phyloP scores from a whole-genome alignment of 2,888 invertebrate species.

The Octodonta nipae region DNA sequence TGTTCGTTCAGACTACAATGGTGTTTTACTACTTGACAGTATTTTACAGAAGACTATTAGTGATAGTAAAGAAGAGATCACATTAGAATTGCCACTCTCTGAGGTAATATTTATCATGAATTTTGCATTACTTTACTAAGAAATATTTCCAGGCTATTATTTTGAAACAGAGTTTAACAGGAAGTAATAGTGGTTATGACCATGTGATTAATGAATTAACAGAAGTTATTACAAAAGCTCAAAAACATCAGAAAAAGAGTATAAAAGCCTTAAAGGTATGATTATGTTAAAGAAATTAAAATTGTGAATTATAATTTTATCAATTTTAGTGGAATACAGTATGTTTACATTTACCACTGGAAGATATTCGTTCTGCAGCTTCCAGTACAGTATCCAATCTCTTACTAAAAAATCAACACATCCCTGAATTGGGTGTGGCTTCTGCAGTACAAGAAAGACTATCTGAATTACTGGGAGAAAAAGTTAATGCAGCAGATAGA shows the following conservation, averaged over 20 bases:
- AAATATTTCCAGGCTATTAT: slow-evolving; percentile 54
- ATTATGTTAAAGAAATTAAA: not conserved
- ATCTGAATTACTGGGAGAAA: slow-evolving; percentile 53
- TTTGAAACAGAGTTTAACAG: slow-evolving; percentile 66
- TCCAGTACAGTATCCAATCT: slow-evolving; percentile 69
- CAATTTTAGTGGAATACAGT: slow-evolving; percentile 77
- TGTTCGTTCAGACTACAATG: slow-evolving; percentile 80
- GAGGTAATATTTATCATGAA: slow-evolving; percentile 46
- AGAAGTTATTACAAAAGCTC: slow-evolving; percentile 56
- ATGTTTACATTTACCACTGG: slow-evolving; percentile 66
- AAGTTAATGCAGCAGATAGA: slow-evolving; percentile 39
- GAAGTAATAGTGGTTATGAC: slow-evolving; percentile 47
- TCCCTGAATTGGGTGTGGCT: slow-evolving; percentile 76
- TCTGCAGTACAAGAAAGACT: slow-evolving; percentile 80
- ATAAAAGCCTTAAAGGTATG: slow-evolving; percentile 79
- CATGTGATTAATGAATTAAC: slow-evolving; percentile 67
- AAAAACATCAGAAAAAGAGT: slow-evolving; percentile 63
- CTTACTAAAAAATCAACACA: slow-evolving; percentile 66
- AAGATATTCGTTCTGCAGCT: slow-evolving; percentile 65
- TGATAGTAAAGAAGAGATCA: slow-evolving; percentile 64
- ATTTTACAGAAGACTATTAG: slow-evolving; percentile 72
- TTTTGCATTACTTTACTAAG: slow-evolving; percentile 34
- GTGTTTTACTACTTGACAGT: slow-evolving; percentile 76
- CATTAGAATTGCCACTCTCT: slow-evolving; percentile 72
- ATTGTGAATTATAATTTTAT: slow-evolving; percentile 3